phyloP scores from a whole-genome alignment of 2,888 invertebrate genomes.

The Apotomis turbidana region DNA sequence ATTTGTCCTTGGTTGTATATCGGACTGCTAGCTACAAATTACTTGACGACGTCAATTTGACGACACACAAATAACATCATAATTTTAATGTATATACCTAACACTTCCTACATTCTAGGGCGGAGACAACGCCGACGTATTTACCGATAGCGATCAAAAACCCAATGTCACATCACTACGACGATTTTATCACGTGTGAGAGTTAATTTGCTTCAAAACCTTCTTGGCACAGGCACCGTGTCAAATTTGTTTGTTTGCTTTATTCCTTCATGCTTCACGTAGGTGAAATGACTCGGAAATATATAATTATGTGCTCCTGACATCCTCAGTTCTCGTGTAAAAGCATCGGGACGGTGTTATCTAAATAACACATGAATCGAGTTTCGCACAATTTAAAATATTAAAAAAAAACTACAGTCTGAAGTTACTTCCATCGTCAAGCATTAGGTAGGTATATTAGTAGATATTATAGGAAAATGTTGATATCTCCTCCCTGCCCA shows the following conservation, averaged over 20 bases:
- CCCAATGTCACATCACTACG: slow-evolving; percentile 33
- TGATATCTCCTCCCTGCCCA: too few relatives aligned
- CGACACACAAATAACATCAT: slow-evolving; percentile 4
- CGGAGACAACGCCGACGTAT: slow-evolving; percentile 6
- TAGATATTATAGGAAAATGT: too few relatives aligned
- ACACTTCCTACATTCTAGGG: slow-evolving; percentile 22
- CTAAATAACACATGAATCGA: not conserved
- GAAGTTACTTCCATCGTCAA: too few relatives aligned
- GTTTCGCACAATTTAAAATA: not conserved
- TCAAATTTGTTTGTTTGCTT: slow-evolving; percentile 49
- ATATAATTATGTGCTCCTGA: slow-evolving; percentile 29
- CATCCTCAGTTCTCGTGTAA: slow-evolving; percentile 21
- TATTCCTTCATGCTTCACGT: slow-evolving; percentile 58
- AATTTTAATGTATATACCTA: slow-evolving; percentile 1
- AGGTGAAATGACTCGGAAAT: slow-evolving; percentile 57
- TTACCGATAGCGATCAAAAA: slow-evolving; percentile 35
- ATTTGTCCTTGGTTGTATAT: not conserved
- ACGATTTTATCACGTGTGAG: slow-evolving; percentile 39
- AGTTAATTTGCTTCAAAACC: slow-evolving; percentile 35
- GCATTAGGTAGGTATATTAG: too few relatives aligned
- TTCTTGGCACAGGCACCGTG: slow-evolving; percentile 37
- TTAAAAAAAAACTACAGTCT: not conserved
- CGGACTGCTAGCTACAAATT: not conserved
- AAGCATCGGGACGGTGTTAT: not conserved
- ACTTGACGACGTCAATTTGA: slow-evolving; percentile 7